Percentiles rank a stretch among this genome's conserved stretches.
Evolutionary conservation across 2,888 invertebrate genomes (phyloP).

Genomic region (Tenthredo amoena): DNA sequence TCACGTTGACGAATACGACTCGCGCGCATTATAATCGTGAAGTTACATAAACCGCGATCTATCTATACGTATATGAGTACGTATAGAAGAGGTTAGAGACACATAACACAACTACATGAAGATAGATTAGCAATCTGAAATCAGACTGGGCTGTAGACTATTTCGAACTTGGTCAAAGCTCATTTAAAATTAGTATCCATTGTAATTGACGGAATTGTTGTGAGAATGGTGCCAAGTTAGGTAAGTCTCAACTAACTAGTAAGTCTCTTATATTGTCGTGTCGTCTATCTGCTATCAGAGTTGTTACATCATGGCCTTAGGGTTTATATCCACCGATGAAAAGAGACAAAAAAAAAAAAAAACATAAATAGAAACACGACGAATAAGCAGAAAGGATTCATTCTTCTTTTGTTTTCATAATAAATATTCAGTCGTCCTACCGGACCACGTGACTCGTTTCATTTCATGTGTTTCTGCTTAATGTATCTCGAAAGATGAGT

Average conservation of each 20-base stretch:
- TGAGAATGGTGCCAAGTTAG: conserved; percentile 51
- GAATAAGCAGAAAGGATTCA: not conserved
- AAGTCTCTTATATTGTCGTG: not conserved
- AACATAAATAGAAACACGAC: conserved; percentile 43
- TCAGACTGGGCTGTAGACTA: conserved; percentile 30
- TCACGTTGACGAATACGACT: not conserved
- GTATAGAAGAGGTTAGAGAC: not conserved
- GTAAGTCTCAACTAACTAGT: conserved; percentile 6
- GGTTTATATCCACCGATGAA: conserved; percentile 9
- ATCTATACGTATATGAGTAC: not conserved
- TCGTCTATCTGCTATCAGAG: conserved; percentile 6
- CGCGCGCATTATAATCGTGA: not conserved
- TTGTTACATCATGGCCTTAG: conserved; percentile 14
- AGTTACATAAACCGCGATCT: conserved; percentile 13
- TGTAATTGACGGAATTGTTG: conserved; percentile 51
- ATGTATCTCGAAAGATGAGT: not conserved
- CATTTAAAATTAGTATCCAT: conserved; percentile 50
- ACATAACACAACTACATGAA: not conserved
- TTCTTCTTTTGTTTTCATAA: not conserved
- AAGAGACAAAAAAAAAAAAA: not conserved
- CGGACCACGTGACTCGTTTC: not conserved
- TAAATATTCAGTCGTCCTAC: not conserved
- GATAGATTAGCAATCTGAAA: conserved; percentile 36
- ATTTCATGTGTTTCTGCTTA: not conserved
- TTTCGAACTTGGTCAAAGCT: conserved; percentile 51